Base-by-base conservation (phyloP, 1,140 invertebrate genomes). In the Trinorchestia longiramus region DNA sequence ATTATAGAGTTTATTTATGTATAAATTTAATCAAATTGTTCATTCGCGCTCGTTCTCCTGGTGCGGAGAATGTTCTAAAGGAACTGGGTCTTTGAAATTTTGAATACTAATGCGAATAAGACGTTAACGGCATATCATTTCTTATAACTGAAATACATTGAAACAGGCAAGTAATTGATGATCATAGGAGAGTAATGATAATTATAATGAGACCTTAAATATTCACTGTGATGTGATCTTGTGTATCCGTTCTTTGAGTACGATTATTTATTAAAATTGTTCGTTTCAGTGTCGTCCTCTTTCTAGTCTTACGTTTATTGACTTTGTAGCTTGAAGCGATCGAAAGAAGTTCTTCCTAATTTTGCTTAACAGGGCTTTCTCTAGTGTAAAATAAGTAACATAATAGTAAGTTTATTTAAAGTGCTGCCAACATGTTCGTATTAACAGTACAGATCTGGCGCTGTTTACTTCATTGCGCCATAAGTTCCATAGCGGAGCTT, bases 181-280 rank as follows among this genome's bases (percentile, higher is more conserved):
- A 19, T 23, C 11, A 77, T 77, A 28, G 3, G 28, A 36, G 11
- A 77, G 62, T 28, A 77, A 11, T 36, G 62, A 36, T 28, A 36
- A 23, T 77, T 36, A 47, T 95, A 40, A 36, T 95, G 3, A 43
- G n/a, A n/a, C 28, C 11, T 94, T 94, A 36, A 19, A 19, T 41
- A 53, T 95, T 95, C 92, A 95, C 28, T n/a, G 41, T n/a, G 45
- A 62, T 53, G 94, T 95, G 57, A 95, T 41, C 62, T 41, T 53
- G 94, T 95, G 41, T 62, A 53, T n/a, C 45, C 57, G 15, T 43
- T 44, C 11, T 43, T 43, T 95, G 94, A 95, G 40, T 62, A 95
- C 57, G 45, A 53, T 62, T 95, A 41, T 53, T 95, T 40, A n/a
- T 53, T 95, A n/a, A 19, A 62, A 95, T 62, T 95, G 11, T 95